Conservation (phyloP, 1,140 invertebrate genomes). For the Cotesia chilonis region DNA sequence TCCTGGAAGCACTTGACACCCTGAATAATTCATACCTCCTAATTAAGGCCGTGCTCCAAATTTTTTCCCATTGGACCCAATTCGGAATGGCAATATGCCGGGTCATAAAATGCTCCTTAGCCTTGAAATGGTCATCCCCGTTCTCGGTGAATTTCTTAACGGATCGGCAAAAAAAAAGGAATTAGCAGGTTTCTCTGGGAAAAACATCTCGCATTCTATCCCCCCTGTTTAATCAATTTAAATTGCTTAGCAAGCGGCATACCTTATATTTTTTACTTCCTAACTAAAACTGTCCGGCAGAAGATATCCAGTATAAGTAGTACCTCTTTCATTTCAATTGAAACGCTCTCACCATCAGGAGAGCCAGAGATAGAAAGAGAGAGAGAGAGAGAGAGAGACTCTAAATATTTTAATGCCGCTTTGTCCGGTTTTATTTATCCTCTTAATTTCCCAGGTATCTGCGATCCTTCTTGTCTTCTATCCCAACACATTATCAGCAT, state of each 20-base stretch:
- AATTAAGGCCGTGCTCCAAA: too few species aligned
- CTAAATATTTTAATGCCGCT: slow-evolving; percentile 62
- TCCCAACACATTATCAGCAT: slow-evolving; percentile 6
- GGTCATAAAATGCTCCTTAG: too few species aligned
- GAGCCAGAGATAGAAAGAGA: slow-evolving; percentile 3
- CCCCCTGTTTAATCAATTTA: slow-evolving; percentile 40
- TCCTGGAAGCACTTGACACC: too few species aligned
- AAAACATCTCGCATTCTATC: too few species aligned
- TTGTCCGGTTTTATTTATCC: slow-evolving; percentile 49
- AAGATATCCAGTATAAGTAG: too few species aligned
- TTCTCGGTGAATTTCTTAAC: too few species aligned
- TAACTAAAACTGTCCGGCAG: background rate
- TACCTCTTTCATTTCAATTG: background rate
- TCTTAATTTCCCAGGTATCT: slow-evolving; percentile 43
- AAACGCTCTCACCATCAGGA: background rate
- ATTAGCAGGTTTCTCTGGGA: too few species aligned
- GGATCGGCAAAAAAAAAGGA: too few species aligned
- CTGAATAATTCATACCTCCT: too few species aligned
- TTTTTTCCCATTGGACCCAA: too few species aligned
- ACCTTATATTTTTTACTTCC: slow-evolving; percentile 37
- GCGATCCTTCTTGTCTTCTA: slow-evolving; percentile 16
- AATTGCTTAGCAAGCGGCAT: slow-evolving; percentile 36
- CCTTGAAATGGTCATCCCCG: too few species aligned
- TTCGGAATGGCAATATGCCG: too few species aligned
- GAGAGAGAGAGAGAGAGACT: background rate